Base-by-base conservation (phyloP, 1,140 invertebrate genomes). In the Propsilocerus akamusi region DNA sequence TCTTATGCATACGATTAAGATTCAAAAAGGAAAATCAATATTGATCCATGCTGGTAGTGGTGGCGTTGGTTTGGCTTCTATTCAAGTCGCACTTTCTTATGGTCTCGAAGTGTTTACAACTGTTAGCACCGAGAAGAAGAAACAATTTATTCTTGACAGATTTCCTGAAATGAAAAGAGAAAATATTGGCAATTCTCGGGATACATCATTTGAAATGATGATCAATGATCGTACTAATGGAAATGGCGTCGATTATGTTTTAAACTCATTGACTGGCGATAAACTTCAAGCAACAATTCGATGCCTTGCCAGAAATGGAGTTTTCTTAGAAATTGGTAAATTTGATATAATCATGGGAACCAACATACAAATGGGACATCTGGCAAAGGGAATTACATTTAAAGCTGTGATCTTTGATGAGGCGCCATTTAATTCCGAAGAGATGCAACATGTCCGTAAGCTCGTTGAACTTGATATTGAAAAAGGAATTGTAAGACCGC, bases 11-110 rank as follows among this genome's bases (percentile, higher is more conserved):
- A 20, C 46, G 1, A 20, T 17, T 20, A 62, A 64, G 26, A 65
- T 81, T 30, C 59, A 61, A 50, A 56, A 58, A 51, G 75, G 75
- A 5, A 74, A 81, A 52, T 66, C 57, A 12, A 59, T 81, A 22
- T 64, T 81, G 8, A 80, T 84, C 54, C 81, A 84, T 61, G 73
- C 81, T 41, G 81, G 80, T 20, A 75, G 74, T 58, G 81, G 81
- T 34, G 81, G 79, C 48, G 77, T 83, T 20, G 81, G 81, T 5
- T 75, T 79, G 60, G 80, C 79, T 26, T 77, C 79, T 23, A 81
- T 83, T 54, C 65, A 72, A 34, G 69, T 83, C 47, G 76, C 77
- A 11, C 62, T 80, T 7, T 60, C 67, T 54, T 59, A 68, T 59
- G 71, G 70, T 3, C 79, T 76, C 58, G 53, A 54, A 12, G 67